Evolutionary conservation across 2,797 vertebrate species (phyloP).

Genomic region (Tokudaia tokunoshimensis): DNA sequence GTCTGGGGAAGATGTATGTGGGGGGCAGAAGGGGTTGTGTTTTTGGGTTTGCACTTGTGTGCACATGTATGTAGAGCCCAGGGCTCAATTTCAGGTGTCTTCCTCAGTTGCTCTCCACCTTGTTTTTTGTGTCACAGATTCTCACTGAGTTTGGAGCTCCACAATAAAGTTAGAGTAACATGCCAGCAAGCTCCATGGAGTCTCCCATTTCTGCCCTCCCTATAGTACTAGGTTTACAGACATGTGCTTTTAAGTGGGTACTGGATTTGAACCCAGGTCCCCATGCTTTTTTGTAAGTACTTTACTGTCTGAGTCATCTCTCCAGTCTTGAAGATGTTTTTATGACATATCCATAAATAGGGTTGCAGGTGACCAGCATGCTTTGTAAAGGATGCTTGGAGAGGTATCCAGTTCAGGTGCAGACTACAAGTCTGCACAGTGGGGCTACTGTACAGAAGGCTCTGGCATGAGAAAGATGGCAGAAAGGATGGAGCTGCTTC

Average conservation of each 20-base stretch:
- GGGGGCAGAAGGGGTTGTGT: too few species aligned
- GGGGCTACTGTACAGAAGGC: too few species aligned
- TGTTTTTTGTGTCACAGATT: neutral
- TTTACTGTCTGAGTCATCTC: neutral
- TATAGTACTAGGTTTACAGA: neutral
- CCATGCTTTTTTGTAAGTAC: neutral
- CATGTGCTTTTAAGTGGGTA: neutral
- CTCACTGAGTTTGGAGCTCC: neutral
- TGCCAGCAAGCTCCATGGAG: neutral
- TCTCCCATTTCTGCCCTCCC: neutral
- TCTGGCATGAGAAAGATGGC: neutral
- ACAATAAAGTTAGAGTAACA: too few species aligned
- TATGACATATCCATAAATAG: neutral
- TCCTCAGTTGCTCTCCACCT: too few species aligned
- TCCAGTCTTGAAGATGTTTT: neutral
- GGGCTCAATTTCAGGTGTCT: neutral
- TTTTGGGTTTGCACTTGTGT: neutral
- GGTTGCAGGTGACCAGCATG: neutral
- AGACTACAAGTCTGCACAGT: fast-evolving
- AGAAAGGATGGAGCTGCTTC: neutral
- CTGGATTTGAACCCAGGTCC: neutral
- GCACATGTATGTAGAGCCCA: neutral
- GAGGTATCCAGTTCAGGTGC: neutral
- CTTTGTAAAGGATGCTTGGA: neutral
- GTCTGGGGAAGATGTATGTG: neutral